These are phyloP conservation scores for Carcharodon carcharias DNA, from an alignment of 2,797 vertebrate genomes.

Conservation along the genomic window DNA sequence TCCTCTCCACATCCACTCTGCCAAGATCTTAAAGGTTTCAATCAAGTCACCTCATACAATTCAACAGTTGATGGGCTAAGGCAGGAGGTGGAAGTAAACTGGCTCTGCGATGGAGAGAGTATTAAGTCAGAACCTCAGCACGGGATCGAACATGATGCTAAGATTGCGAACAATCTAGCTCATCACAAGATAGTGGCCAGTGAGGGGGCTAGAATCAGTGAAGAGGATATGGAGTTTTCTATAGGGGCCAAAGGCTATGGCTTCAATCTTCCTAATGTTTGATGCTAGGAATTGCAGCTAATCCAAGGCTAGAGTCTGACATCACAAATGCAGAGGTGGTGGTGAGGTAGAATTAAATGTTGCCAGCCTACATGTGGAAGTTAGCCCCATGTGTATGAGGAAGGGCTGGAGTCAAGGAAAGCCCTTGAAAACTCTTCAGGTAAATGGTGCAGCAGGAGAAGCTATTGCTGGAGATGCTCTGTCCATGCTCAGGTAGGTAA, in stretches of 20 bases:
- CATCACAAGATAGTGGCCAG: not conserved
- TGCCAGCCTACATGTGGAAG: too few species aligned
- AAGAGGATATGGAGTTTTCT: not conserved
- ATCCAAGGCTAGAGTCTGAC: not conserved
- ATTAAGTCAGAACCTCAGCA: not conserved
- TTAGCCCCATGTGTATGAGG: too few species aligned
- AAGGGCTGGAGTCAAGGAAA: too few species aligned
- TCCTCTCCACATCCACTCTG: too few species aligned
- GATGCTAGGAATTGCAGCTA: not conserved
- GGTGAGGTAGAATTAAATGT: too few species aligned
- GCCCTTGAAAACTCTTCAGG: too few species aligned
- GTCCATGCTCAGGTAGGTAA: too few species aligned
- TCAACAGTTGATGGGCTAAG: not conserved
- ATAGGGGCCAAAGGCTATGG: not conserved
- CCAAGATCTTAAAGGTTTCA: too few species aligned
- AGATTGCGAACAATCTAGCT: not conserved
- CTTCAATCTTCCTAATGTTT: not conserved
- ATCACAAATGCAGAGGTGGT: too few species aligned
- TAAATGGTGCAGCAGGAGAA: too few species aligned
- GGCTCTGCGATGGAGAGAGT: not conserved
- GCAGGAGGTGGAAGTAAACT: too few species aligned
- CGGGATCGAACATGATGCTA: not conserved
- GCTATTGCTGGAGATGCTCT: too few species aligned
- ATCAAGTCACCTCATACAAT: not conserved
- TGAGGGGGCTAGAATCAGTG: not conserved